Evolutionary conservation across 2,797 vertebrate species (phyloP), one percentile per base, ranked within the genome.

Genomic region (Syngnathus rostellatus): DNA sequence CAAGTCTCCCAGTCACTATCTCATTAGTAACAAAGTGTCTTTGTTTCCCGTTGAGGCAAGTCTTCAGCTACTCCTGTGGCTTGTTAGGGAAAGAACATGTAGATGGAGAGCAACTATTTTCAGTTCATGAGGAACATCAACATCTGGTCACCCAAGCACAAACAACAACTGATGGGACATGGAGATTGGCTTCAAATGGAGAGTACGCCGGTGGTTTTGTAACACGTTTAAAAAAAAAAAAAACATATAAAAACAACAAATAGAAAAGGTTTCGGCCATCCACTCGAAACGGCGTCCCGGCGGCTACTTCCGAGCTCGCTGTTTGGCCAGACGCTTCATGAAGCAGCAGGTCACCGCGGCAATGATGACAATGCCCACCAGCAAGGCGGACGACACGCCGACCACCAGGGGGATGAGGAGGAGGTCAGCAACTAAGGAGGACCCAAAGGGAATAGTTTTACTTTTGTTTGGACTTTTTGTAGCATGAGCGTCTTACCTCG

Each of bases 321-420:
- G 90, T 64, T 74, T 86, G 0, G 87, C 84, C 64, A 96, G 87
- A 37, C 88, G 87, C 43, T 84, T 94, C 92, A 97, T 93, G 82
- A 95, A 97, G 87, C 94, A 96, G 72, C 94, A 96, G 60, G 94
- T 95, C 46, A 97, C 93, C 0, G 93, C 73, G 1, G 90, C 84
- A 0, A 96, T 90, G 77, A 97, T 86, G 43, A 90, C 68, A 65
- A 93, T 83, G 0, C 93, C 93, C 1, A 93, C 90, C 40, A 95
- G 91, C n/a, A 97, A 82, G 55, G 94, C 93, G 0, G 91, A 92
- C 39, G 90, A 93, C n/a, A 92, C 77, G 0, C 94, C 94, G 8
- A 91, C 78, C 10, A 93, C 83, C 73, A 97, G 66, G 0, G 94
- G 94, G 68, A 97, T 84, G 51, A 96, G 83, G 17, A 97, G 90